A percentile compares a stretch with the other conserved stretches of the same genome.
Conservation (phyloP, 2,888 invertebrate genomes). For the Lasioglossum leucozonium region DNA sequence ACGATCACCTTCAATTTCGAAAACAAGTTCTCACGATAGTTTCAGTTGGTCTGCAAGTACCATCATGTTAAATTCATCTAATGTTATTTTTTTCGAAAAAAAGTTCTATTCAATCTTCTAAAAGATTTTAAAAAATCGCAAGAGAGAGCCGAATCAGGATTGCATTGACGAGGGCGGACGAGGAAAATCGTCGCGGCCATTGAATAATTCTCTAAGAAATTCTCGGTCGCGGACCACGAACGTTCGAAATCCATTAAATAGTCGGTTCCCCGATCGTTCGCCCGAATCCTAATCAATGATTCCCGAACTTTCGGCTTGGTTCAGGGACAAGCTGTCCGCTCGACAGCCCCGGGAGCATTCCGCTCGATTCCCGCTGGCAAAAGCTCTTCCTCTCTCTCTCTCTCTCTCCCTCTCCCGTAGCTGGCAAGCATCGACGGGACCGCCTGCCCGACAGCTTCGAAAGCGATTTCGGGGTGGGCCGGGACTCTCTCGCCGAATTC, state of each 20-base stretch:
- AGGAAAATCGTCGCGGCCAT: neutral
- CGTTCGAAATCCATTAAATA: neutral
- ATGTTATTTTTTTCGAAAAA: too few species aligned
- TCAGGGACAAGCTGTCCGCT: neutral
- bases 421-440: constrained; percentile 30
- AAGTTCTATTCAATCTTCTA: too few species aligned
- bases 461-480: constrained; percentile 1
- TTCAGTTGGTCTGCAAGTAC: too few species aligned
- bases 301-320: constrained; percentile 16
- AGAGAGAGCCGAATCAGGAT: neutral
- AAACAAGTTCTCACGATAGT: too few species aligned
- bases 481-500: constrained; percentile 3
- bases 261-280: neutral
- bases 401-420: too few species aligned
- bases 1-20: neutral
- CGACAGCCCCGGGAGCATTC: neutral
- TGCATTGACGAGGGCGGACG: neutral
- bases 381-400: too few species aligned
- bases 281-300: constrained; percentile 4
- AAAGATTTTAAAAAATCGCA: neutral
- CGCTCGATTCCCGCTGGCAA: constrained; percentile 20
- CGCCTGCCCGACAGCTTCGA: constrained; percentile 11
- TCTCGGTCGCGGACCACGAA: neutral
- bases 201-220: neutral
- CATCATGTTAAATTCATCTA: too few species aligned